Conservation (phyloP, 2,888 invertebrate genomes). For the Sarcophaga variegata region DNA sequence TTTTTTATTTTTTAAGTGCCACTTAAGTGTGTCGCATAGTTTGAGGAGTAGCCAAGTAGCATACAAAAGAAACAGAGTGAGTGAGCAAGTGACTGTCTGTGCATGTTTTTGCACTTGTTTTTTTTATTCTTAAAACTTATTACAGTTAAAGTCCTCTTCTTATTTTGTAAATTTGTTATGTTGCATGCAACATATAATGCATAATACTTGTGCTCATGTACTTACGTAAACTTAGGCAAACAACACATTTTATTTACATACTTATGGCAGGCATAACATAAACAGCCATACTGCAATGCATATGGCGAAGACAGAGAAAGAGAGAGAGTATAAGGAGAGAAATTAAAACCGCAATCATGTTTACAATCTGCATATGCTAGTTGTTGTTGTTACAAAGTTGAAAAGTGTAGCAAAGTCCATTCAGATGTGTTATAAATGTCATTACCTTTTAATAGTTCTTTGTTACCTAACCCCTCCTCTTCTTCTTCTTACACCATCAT, state of each 20-base stretch:
- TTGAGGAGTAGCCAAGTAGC: background rate
- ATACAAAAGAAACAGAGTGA: no score
- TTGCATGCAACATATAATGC: constrained; percentile 45
- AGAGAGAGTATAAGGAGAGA: background rate
- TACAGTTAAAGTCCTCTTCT: constrained; percentile 40
- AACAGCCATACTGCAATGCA: no score
- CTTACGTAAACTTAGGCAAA: background rate
- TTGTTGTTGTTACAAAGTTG: background rate
- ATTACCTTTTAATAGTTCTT: constrained; percentile 42
- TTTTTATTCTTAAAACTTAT: background rate
- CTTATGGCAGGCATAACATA: background rate
- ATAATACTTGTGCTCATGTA: constrained; percentile 19
- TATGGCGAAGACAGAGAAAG: background rate
- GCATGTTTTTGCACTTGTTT: background rate
- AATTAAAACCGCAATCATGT: constrained; percentile 55
- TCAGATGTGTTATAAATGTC: constrained; percentile 48
- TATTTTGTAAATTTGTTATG: constrained; percentile 47
- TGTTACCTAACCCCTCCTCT: background rate
- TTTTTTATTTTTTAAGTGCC: constrained; percentile 46
- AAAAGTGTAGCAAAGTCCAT: background rate
- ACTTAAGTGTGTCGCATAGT: constrained; percentile 58
- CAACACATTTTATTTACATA: background rate
- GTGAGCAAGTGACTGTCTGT: background rate
- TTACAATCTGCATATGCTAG: constrained; percentile 15
- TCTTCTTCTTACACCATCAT: background rate